Conservation (phyloP, 2,888 invertebrate genomes). For the Coecobrya sp. region DNA sequence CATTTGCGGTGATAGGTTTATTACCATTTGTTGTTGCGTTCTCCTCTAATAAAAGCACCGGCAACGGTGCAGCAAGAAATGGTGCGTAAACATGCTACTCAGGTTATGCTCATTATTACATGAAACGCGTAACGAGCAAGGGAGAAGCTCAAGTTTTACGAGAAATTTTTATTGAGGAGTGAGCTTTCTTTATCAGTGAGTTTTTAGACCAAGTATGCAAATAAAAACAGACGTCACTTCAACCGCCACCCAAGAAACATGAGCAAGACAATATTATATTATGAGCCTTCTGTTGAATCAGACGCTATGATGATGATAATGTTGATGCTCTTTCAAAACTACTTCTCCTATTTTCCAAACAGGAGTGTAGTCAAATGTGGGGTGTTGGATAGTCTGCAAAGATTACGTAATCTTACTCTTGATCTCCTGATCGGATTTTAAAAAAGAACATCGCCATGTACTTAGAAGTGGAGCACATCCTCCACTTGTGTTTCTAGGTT, state of each 20-base stretch:
- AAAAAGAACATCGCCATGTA: conserved; percentile 31
- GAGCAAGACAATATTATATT: neutral
- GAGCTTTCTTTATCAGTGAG: conserved; percentile 16
- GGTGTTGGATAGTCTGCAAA: conserved; percentile 17
- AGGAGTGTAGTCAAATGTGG: neutral
- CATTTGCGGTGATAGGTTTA: no score
- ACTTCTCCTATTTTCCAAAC: conserved; percentile 4
- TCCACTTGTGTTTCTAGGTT: conserved; percentile 47
- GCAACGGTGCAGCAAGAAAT: neutral
- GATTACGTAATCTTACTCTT: conserved; percentile 52
- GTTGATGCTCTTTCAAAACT: neutral
- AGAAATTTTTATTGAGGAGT: conserved; percentile 9
- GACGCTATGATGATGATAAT: neutral
- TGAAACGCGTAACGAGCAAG: neutral
- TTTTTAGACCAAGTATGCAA: conserved; percentile 44
- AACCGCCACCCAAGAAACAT: neutral
- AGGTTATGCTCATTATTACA: conserved; percentile 22
- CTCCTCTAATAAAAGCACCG: neutral
- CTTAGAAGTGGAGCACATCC: conserved; percentile 51
- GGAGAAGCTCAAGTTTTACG: conserved; percentile 45
- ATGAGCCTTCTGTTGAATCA: conserved; percentile 22
- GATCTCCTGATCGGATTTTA: conserved; percentile 55
- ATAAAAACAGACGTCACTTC: conserved; percentile 19
- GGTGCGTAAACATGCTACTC: conserved; percentile 30
- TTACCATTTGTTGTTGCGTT: neutral